A percentile compares a stretch with the other conserved stretches of the same genome.
These are phyloP conservation scores for Spondyliosoma cantharus DNA, from an alignment of 2,797 vertebrate species.

Conservation along the genomic window DNA sequence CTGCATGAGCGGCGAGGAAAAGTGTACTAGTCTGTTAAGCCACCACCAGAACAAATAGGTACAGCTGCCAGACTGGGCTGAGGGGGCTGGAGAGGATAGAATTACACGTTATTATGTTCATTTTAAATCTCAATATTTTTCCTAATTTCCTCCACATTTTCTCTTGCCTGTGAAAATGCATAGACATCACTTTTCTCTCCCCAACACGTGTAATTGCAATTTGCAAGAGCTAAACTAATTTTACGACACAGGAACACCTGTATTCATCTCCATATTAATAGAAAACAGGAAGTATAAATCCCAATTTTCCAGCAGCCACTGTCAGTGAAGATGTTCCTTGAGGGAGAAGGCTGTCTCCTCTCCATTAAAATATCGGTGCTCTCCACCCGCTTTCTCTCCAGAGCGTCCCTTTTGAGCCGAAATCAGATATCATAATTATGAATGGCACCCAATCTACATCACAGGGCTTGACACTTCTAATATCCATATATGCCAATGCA, in stretches of 20 bases:
- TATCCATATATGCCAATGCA: constrained; percentile 82
- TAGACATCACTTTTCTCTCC: constrained; percentile 65
- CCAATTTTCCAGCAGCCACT: constrained; percentile 86
- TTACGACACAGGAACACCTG: constrained; percentile 85
- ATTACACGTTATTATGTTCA: constrained; percentile 77
- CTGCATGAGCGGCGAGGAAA: constrained; percentile 66
- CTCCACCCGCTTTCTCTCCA: constrained; percentile 69
- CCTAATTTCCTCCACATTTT: constrained; percentile 71
- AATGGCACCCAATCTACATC: constrained; percentile 84
- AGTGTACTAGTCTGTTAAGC: constrained; percentile 68
- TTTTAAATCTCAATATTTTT: constrained; percentile 81
- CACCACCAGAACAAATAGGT: constrained; percentile 77
- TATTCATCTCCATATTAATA: constrained; percentile 90
- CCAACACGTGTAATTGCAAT: constrained; percentile 85
- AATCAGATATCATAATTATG: constrained; percentile 85
- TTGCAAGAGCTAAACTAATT: constrained; percentile 88
- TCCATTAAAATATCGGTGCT: constrained; percentile 84
- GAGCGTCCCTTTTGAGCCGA: constrained; percentile 71
- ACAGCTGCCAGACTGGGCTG: constrained; percentile 71
- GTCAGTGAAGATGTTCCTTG: constrained; percentile 87
- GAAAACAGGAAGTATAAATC: constrained; percentile 89
- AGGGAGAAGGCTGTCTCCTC: constrained; percentile 85
- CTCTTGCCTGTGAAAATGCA: constrained; percentile 67
- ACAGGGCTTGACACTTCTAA: constrained; percentile 83
- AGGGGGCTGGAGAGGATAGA: constrained; percentile 66